Evolutionary conservation across 1,140 invertebrate species (phyloP), one percentile per base, ranked within the genome.

Genomic region (Anthonomus grandis): DNA sequence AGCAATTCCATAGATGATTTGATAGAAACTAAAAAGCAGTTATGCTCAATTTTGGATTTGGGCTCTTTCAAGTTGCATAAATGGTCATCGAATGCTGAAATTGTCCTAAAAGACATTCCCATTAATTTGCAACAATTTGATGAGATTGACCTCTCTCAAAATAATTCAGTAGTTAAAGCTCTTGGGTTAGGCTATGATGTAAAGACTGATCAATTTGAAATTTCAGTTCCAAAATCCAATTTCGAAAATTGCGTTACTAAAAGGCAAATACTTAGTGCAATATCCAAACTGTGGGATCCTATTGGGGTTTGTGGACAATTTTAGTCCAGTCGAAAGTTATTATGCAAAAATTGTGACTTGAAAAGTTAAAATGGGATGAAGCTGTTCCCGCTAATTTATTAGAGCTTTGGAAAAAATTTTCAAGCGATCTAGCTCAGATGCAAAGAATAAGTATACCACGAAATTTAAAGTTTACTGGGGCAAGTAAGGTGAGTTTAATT

Each of bases 281-380:
- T 31, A 64, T 65, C 1, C 24, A 69, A 38, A 69, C 68, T 13
- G 45, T 67, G 6, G 46, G 68, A n/a, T n/a, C n/a, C n/a, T n/a
- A n/a, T n/a, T n/a, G n/a, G n/a, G n/a, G n/a, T n/a, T n/a, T n/a
- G 10, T 53, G 56, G 34, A 66, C 68, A 3, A 60, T 67, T 10
- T 53, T 71, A 19, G 52, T 70, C 0, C 55, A 61, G 25, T 64
- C 63, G 13, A 70, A 71, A 61, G 42, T 67, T 2, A 51, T 70
- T 13, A 63, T 71, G 48, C 64, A 70, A 38, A 39, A 42, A 17
- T 23, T 70, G 18, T 72, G 69, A 68, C 22, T 34, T 23, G 13
- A 38, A 9, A 60, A 66, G 53, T 12, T 66, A 21, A 49, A 47
- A 12, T 60, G 53, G 59, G 53, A 60, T 42, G 59, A 60, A 13